Conservation (phyloP, 37 sponge, comb jelly and placozoan species). For the Amphimedon queenslandica region DNA sequence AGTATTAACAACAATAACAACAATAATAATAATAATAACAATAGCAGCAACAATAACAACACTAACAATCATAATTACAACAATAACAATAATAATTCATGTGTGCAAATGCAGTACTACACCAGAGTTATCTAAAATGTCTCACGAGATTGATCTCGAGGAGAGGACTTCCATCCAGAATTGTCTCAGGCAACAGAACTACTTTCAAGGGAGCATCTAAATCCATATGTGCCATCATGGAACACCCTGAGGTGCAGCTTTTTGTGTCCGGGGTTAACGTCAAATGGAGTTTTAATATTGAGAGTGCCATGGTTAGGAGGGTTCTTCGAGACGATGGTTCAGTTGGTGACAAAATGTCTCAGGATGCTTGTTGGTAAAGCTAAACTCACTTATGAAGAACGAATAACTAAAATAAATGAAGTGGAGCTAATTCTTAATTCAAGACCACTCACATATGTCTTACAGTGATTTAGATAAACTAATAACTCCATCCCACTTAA, state of each 20-base stretch:
- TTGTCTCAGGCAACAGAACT: constrained; percentile 2
- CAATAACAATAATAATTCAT: too few species aligned
- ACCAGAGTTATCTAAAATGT: too few species aligned
- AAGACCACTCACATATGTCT: constrained; percentile 11
- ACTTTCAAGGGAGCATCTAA: not conserved
- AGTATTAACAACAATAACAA: too few species aligned
- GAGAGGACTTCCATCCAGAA: constrained; percentile 1
- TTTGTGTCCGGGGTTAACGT: too few species aligned
- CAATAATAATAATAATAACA: too few species aligned
- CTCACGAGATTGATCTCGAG: constrained; percentile 1
- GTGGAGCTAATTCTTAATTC: constrained; percentile 8
- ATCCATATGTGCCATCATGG: not conserved
- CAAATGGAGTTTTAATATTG: constrained; percentile 13
- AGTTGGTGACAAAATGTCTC: not conserved
- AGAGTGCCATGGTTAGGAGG: constrained; percentile 21
- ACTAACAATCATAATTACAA: too few species aligned
- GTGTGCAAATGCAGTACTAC: too few species aligned
- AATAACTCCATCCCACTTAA: too few species aligned
- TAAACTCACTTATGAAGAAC: constrained; percentile 1
- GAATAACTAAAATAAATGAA: not conserved
- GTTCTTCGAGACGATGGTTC: not conserved
- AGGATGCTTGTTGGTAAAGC: constrained; percentile 10
- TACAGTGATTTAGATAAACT: too few species aligned
- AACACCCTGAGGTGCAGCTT: not conserved
- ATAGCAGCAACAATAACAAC: too few species aligned